Evolutionary conservation across 2,888 invertebrate species (phyloP), one percentile per base, ranked within the genome.

Genomic region (Euzetes globulus): DNA sequence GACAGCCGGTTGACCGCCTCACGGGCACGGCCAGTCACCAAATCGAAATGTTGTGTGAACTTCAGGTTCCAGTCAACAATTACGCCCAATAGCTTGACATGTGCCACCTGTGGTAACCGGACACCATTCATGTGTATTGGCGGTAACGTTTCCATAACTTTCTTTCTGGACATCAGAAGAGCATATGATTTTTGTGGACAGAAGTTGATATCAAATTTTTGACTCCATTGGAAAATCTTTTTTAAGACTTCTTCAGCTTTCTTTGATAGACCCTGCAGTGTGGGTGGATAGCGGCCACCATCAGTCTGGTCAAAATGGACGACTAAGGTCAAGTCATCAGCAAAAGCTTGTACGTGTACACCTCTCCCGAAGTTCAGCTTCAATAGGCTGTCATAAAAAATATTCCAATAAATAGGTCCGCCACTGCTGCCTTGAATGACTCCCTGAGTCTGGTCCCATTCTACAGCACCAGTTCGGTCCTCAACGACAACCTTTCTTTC

Each of bases 391-490:
- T 72, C 72, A 19, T 72, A 50, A 7, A 72, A 15, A 11, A 72
- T 17, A 33, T 72, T 72, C 72, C 72, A 72, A 27, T 25, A 50
- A 9, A 37, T 11, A 11, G 72, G 72, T 13, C 72, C 72, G n/a
- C 55, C 22, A 2, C 55, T 33, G 11, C 25, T 22, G 13, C 72
- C 72, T 29, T 72, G 72, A 29, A 58, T 52, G 17, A 22, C n/a
- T 0, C 72, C 72, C 55, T 71, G 71, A 17, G 58, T 58, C 19
- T 11, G 17, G 2, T 9, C 5, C 6, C 25, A 25, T 7, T 11
- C 11, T 19, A 58, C 11, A 22, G 22, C 5, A 7, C 3, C 25
- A 2, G 58, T 13, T 27, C 25, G 22, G 17, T 19, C 25, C 25
- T 58, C 22, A 17, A 17, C 50, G 17, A 17, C 17, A 5, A 50